These are phyloP conservation scores for Climacteris rufus DNA, from an alignment of 2,113 vertebrate genomes.

Conservation along the genomic window DNA sequence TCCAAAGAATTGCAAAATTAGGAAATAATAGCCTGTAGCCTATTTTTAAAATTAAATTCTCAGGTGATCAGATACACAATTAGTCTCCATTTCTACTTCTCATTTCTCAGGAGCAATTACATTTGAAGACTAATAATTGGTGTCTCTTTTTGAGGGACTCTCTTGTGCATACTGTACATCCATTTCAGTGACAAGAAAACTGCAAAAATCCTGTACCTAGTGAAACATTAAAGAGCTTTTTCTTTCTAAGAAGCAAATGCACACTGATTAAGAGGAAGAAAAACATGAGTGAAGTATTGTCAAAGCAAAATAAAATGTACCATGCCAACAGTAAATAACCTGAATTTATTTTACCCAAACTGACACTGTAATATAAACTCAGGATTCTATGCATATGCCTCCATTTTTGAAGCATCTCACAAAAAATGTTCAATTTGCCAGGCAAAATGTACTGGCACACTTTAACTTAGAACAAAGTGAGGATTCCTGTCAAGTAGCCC, in stretches of 20 bases:
- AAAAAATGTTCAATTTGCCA: neutral
- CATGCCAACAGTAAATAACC: neutral
- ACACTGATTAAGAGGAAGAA: neutral
- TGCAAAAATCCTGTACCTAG: neutral
- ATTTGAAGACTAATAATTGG: constrained; percentile 43
- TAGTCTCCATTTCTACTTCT: constrained; percentile 42
- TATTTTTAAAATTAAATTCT: constrained; percentile 61
- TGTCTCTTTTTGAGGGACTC: constrained; percentile 15
- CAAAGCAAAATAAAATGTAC: neutral
- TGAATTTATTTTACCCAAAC: neutral
- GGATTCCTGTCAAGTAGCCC: neutral
- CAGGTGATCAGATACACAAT: constrained; percentile 51
- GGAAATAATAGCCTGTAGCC: constrained; percentile 49
- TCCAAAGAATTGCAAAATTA: constrained; percentile 43
- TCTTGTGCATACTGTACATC: constrained; percentile 27
- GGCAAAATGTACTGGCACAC: neutral
- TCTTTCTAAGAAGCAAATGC: neutral
- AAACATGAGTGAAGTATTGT: neutral
- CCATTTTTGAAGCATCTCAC: neutral
- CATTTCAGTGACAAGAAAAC: neutral
- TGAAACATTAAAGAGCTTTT: neutral
- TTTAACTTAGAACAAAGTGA: neutral
- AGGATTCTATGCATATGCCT: neutral
- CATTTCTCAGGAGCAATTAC: constrained; percentile 52
- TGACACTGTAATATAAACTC: neutral